Conservation (phyloP, 2,888 invertebrate genomes). For the Drosophila sordidapex region DNA sequence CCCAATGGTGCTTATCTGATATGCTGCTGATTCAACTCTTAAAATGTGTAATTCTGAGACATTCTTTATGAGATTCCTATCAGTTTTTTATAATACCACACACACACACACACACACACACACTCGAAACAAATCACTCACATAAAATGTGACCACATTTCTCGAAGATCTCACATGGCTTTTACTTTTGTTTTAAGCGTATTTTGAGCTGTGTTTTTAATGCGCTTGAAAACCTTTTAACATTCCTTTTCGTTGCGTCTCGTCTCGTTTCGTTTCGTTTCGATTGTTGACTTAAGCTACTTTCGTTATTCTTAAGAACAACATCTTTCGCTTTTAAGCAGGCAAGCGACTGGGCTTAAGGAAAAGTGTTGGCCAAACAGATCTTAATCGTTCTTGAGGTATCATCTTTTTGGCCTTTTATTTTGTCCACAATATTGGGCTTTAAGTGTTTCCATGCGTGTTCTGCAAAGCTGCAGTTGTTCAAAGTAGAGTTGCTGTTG, state of each 20-base stretch:
- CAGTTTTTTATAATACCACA: constrained; percentile 17
- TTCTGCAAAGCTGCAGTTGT: constrained; percentile 28
- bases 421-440: constrained; percentile 50
- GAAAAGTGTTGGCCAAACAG: constrained; percentile 62
- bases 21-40: neutral
- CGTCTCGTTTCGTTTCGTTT: constrained; percentile 18
- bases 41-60: neutral
- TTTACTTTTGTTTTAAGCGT: constrained; percentile 72
- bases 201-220: constrained; percentile 28
- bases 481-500: constrained; percentile 10
- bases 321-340: constrained; percentile 70
- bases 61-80: neutral
- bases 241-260: constrained; percentile 68
- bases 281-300: constrained; percentile 74
- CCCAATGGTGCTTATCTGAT: neutral
- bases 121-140: neutral
- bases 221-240: constrained; percentile 71
- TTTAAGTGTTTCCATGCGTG: constrained; percentile 45
- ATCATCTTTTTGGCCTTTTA: neutral
- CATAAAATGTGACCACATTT: constrained; percentile 7
- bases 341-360: constrained; percentile 28
- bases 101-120: neutral
- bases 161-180: constrained; percentile 42
- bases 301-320: constrained; percentile 61
- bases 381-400: constrained; percentile 52